These are phyloP conservation scores for Zygogramma bicolorata DNA, from an alignment of 2,888 invertebrate genomes.

Conservation along the genomic window DNA sequence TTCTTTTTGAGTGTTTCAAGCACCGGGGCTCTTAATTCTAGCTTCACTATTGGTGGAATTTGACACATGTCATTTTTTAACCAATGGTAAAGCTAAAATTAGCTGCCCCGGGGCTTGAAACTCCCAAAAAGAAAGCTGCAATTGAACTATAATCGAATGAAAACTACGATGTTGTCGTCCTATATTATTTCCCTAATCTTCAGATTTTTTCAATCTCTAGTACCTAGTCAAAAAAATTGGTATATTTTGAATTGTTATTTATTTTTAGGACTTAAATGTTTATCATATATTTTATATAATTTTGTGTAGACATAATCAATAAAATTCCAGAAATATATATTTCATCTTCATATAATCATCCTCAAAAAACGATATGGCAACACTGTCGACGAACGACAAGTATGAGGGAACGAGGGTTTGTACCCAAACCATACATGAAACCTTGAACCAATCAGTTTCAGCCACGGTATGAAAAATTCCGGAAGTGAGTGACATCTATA, in stretches of 20 bases:
- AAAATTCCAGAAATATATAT: no score
- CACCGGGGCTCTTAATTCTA: no score
- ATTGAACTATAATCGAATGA: no score
- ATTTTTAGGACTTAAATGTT: background rate
- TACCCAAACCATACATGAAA: background rate
- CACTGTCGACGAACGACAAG: background rate
- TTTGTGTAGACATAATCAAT: no score
- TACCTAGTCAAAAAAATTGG: background rate
- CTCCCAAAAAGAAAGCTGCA: no score
- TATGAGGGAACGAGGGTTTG: background rate
- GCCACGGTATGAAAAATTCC: background rate
- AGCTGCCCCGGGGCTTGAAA: no score
- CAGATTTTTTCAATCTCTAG: background rate
- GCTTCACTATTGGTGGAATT: no score
- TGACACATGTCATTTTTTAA: no score
- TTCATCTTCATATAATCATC: background rate
- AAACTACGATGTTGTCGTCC: background rate
- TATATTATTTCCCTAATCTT: background rate
- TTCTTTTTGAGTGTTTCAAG: no score
- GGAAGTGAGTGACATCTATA: no score
- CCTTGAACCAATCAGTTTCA: background rate
- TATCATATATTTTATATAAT: no score
- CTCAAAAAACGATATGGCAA: background rate
- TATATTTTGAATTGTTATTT: background rate
- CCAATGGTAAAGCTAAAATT: no score